These are phyloP conservation scores for Agrochola lota DNA, from an alignment of 2,888 invertebrate genomes.

Conservation along the genomic window DNA sequence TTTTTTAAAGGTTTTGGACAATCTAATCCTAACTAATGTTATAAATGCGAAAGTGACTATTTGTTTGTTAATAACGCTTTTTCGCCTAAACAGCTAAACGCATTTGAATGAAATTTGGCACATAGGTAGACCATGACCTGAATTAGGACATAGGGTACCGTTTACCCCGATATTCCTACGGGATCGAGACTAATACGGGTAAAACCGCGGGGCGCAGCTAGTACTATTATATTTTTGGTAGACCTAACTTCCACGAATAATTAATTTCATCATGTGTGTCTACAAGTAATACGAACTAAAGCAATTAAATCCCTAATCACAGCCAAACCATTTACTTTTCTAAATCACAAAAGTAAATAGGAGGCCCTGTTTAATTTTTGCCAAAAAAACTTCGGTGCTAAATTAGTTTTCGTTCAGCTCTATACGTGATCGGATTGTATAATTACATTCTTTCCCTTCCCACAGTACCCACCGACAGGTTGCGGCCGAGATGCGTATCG, in stretches of 20 bases:
- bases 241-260: neutral
- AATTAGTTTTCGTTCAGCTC: conserved; percentile 87
- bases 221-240: no score
- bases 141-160: no score
- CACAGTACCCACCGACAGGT: conserved; percentile 74
- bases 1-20: neutral
- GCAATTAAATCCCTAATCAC: conserved; percentile 34
- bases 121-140: no score
- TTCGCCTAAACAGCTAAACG: no score
- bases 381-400: conserved; percentile 81
- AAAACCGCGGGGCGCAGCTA: no score
- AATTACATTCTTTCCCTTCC: conserved; percentile 84
- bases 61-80: no score
- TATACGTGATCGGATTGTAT: conserved; percentile 86
- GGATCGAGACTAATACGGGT: no score
- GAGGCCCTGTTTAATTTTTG: conserved; percentile 62
- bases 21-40: no score
- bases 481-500: conserved; percentile 85
- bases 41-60: no score
- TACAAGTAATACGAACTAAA: neutral
- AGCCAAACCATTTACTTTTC: conserved; percentile 41
- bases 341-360: conserved; percentile 64
- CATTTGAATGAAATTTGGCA: no score
- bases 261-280: neutral
- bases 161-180: no score